Conservation (phyloP, 1,140 invertebrate genomes). For the Drosophila guanche region DNA sequence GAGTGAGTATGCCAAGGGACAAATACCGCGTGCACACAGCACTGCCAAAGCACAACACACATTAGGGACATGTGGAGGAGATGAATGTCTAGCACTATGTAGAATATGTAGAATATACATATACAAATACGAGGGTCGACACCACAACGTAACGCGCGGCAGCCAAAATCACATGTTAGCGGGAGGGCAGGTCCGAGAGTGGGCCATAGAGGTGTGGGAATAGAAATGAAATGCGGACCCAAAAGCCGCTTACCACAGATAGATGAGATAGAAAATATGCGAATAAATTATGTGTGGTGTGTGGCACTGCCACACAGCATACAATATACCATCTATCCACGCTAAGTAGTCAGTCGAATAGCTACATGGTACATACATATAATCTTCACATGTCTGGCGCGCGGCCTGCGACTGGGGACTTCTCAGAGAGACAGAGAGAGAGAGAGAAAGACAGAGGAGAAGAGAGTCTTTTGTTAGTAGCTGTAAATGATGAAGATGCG, state of each 20-base stretch:
- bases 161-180: background rate
- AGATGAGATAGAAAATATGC: constrained; percentile 43
- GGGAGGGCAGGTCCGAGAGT: background rate
- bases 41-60: background rate
- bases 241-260: constrained; percentile 43
- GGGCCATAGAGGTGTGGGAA: constrained; percentile 13
- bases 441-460: no score
- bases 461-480: constrained; percentile 21
- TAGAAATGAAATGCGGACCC: constrained; percentile 38
- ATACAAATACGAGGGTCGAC: background rate
- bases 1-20: constrained; percentile 31
- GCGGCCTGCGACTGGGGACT: background rate
- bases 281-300: constrained; percentile 48
- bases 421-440: background rate
- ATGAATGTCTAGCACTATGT: background rate
- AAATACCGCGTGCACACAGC: constrained; percentile 2
- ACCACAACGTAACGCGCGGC: no score
- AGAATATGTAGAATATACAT: constrained; percentile 2
- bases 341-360: background rate
- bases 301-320: constrained; percentile 36
- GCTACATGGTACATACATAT: constrained; percentile 14
- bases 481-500: constrained; percentile 2
- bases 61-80: background rate
- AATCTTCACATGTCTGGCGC: constrained; percentile 34
- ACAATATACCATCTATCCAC: constrained; percentile 4